Base-by-base conservation (phyloP, 2,888 invertebrate genomes). In the Microctonus aethiopoides region DNA sequence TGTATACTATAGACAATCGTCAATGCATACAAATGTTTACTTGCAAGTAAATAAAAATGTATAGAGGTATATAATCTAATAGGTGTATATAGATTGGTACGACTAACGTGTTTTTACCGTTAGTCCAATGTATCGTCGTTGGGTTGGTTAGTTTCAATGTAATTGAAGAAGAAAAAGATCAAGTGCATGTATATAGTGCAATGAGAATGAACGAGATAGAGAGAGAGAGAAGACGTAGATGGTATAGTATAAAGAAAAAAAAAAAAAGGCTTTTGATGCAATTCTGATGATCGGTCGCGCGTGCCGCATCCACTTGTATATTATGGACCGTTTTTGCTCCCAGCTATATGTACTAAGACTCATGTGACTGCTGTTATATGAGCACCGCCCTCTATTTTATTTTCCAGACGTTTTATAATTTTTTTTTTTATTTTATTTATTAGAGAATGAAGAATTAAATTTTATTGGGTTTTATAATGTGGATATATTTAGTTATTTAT, bases 261-360 rank as follows among this genome's bases (percentile, higher is more conserved):
- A n/a, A n/a, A n/a, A n/a, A n/a, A n/a, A 54, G 52, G 52, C 36
- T 51, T 32, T 51, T 54, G 64, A 54, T 62, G 46, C 29, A 32
- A 62, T 64, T 64, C 54, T 32, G 54, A 36, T 64, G 52, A 64
- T 64, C 64, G 54, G 54, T 36, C 64, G 64, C 64, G 54, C 64
- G 64, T 64, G 64, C 64, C 64, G 46, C 7, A 16, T 46, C 46
- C 26, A 56, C n/a, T 26, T 56, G 5, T 11, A 56, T 56, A n/a
- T n/a, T 26, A 7, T 46, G 6, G 16, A 3, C 16, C 16, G 16
- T 46, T 46, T 46, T 6, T 16, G 16, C 20, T 46, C 6, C 16
- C 7, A 7, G 46, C 16, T 46, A 7, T 46, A 46, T 46, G 16
- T 16, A 39, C 1, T 39, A 39, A 16, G 46, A 16, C 16, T 20